Conservation (phyloP, 2,797 vertebrate species). For the Thunnus albacares region DNA sequence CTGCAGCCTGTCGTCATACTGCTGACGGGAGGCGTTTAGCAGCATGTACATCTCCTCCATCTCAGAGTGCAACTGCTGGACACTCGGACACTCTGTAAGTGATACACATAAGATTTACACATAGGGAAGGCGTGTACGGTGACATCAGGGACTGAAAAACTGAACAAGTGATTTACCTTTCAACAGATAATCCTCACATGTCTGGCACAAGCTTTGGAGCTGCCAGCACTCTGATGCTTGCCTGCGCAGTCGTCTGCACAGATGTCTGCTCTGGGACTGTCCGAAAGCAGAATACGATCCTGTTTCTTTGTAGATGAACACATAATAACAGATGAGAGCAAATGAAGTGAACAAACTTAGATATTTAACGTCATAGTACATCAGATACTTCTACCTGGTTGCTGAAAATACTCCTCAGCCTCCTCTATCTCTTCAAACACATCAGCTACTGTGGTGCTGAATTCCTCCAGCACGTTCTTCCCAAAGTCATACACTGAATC, state of each 20-base stretch:
- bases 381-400: slow-evolving; percentile 76
- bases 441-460: slow-evolving; percentile 79
- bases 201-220: slow-evolving; percentile 86
- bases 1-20: slow-evolving; percentile 86
- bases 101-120: neutral
- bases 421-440: slow-evolving; percentile 76
- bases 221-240: slow-evolving; percentile 86
- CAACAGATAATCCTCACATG: slow-evolving; percentile 84
- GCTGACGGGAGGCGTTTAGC: slow-evolving; percentile 86
- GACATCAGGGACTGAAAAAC: neutral
- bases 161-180: slow-evolving; percentile 74
- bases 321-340: neutral
- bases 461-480: slow-evolving; percentile 81
- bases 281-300: slow-evolving; percentile 15
- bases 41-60: slow-evolving; percentile 85
- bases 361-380: neutral
- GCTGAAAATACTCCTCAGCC: slow-evolving; percentile 65
- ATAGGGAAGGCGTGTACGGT: neutral
- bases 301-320: slow-evolving; percentile 35
- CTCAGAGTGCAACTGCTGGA: slow-evolving; percentile 86
- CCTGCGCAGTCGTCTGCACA: slow-evolving; percentile 81
- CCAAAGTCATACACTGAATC: slow-evolving; percentile 85
- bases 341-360: neutral
- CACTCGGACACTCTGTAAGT: slow-evolving; percentile 84
- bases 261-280: slow-evolving; percentile 53